Conservation (phyloP, 2,888 invertebrate species). For the Galerucella calmariensis region DNA sequence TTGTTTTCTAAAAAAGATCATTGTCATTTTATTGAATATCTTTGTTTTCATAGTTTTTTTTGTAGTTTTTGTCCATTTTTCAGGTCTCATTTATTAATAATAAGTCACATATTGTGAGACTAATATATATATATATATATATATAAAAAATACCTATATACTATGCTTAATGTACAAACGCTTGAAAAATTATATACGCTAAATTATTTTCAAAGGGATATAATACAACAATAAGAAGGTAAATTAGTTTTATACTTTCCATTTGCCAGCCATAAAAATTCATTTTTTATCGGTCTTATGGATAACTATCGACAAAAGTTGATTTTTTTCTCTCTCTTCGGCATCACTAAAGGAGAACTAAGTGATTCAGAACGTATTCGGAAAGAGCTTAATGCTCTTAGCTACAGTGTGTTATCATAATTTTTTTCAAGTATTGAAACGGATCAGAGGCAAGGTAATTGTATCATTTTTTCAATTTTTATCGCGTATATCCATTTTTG, state of each 20-base stretch:
- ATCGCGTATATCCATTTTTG: no score
- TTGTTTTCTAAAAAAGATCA: neutral
- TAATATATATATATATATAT: conserved; percentile 32
- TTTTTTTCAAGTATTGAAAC: neutral
- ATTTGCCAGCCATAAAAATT: neutral
- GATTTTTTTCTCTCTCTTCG: no score
- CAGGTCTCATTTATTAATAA: conserved; percentile 31
- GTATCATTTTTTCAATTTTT: neutral
- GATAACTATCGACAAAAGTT: neutral
- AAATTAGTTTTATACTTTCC: conserved; percentile 11
- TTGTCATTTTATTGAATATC: neutral
- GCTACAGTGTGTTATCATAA: no score
- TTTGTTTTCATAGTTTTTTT: conserved; percentile 24
- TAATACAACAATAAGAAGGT: conserved; percentile 13
- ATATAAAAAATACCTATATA: conserved; percentile 25
- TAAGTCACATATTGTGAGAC: conserved; percentile 41
- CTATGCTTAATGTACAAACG: conserved; percentile 46
- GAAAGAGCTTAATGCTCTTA: no score
- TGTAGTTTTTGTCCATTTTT: conserved; percentile 40
- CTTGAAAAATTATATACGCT: conserved; percentile 41
- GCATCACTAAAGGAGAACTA: no score
- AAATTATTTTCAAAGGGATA: conserved; percentile 5
- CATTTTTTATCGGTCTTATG: neutral
- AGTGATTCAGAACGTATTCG: no score
- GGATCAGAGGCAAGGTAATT: conserved; percentile 10